Base-by-base conservation (phyloP, 2,113 vertebrate genomes). In the Leptobrachium ailaonicum region DNA sequence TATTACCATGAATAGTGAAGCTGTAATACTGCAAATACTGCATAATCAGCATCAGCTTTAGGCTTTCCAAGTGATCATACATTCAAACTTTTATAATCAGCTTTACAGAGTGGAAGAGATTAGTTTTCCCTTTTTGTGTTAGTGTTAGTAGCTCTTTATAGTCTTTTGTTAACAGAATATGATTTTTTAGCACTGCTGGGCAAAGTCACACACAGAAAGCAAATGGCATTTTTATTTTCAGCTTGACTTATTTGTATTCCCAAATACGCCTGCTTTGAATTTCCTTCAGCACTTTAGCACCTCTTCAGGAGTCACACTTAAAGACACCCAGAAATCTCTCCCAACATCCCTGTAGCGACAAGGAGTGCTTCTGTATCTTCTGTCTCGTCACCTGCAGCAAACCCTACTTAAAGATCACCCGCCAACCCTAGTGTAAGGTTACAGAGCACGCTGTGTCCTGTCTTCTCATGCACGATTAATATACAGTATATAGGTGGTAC, bases 261-360 rank as follows among this genome's bases (percentile, higher is more conserved):
- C 85, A 71, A 82, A 82, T 85, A 87, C 82, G 76, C 58, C 80
- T 42, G 0, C 4, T 88, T 90, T 90, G 87, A 92, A 91, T 92
- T 92, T 93, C 90, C 91, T 91, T 91, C 87, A 91, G 89, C 91
- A 90, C 91, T 91, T 90, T 92, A 91, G 87, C 91, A 92, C 90
- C 89, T 92, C 84, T 91, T 91, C 84, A 86, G 86, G 89, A 89
- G 85, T 92, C 90, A 91, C 91, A 92, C 89, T 85, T 90, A 87
- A 87, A 85, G 83, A 83, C 79, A 88, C 88, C 86, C 78, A 88
- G 82, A 87, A 87, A 89, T 86, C 89, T 84, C 90, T 92, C 85
- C 90, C 90, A 91, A 91, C 88, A 85, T 88, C 87, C 88, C 87
- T 87, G 88, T 80, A 87, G 90, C 89, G 89, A 94, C 77, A 85